Evolutionary conservation across 2,113 vertebrate genomes (phyloP), one percentile per base, ranked within the genome.

Genomic region (Redunca redunca): DNA sequence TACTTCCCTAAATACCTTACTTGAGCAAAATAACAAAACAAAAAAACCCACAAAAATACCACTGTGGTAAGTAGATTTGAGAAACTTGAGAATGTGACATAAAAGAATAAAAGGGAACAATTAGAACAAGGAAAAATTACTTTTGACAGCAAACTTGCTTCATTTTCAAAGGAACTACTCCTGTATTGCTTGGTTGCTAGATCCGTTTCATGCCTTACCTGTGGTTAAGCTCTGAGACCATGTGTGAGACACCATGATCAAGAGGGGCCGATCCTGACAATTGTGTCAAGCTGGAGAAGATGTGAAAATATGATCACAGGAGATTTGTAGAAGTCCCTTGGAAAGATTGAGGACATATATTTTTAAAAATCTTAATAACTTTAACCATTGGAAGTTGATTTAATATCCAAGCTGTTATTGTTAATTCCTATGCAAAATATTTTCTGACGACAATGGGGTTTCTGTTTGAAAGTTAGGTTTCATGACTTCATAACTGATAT

Each of bases 11-110:
- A 33, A 83, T 53, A 43, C n/a, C 8, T 92, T 94, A 62, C 19
- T 60, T 96, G 55, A 98, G 36, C 58, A 94, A 96, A 95, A 87
- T 53, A 46, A 91, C 82, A n/a, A 93, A 95, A 43, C 36, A 77
- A 74, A 40, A 25, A 74, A 71, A 3, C 1, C 5, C 71, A 77
- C 71, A 77, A 74, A 40, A 64, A 55, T 12, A n/a, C 21, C 30
- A 67, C 25, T 78, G 13, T 4, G 15, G 8, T 33, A 94, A 78
- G 3, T 43, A 67, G 86, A 48, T 95, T 89, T 67, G 46, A 81
- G n/a, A 92, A 90, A 55, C 58, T 30, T 97, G 28, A 93, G 43
- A 43, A 82, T 88, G 12, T 74, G 28, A 88, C 19, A 81, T 64
- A 71, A 67, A 48, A 21, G 23, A 91, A 53, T 92, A 46, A 82